phyloP scores from a whole-genome alignment of 2,113 vertebrate species.

The Dipodomys spectabilis region DNA sequence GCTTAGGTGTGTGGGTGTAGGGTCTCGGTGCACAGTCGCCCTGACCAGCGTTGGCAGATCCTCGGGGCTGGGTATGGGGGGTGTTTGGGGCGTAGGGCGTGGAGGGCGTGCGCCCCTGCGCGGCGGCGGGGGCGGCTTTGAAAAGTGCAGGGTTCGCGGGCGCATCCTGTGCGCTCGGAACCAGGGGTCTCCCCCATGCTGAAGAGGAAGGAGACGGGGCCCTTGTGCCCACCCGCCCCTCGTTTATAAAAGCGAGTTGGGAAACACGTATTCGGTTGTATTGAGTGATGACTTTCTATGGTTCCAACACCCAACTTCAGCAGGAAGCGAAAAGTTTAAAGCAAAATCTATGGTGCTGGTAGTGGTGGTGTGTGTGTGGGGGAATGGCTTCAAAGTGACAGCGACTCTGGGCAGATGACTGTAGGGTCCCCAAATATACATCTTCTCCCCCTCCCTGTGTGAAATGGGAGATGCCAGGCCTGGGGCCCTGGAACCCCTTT shows the following conservation, averaged over 20 bases:
- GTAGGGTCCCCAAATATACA: constrained; percentile 55
- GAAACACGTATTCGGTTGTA: not conserved
- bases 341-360: not conserved
- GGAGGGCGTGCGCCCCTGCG: constrained; percentile 73
- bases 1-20: not conserved
- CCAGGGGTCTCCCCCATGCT: not conserved
- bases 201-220: not conserved
- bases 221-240: not conserved
- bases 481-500: constrained; percentile 81
- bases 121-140: constrained; percentile 74
- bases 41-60: constrained; percentile 43
- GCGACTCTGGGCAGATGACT: not conserved
- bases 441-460: constrained; percentile 31
- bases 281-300: constrained; percentile 27
- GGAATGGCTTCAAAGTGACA: constrained; percentile 45
- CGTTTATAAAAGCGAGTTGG: not conserved
- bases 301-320: constrained; percentile 36
- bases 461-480: constrained; percentile 79
- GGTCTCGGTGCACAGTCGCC: not conserved
- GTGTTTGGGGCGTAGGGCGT: constrained; percentile 68
- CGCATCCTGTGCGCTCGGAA: constrained; percentile 68
- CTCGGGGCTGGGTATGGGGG: constrained; percentile 15
- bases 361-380: no score
- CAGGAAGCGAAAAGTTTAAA: constrained; percentile 69
- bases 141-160: constrained; percentile 65